These are phyloP conservation scores for Euclidia mi DNA, from an alignment of 2,888 invertebrate genomes.

Conservation along the genomic window DNA sequence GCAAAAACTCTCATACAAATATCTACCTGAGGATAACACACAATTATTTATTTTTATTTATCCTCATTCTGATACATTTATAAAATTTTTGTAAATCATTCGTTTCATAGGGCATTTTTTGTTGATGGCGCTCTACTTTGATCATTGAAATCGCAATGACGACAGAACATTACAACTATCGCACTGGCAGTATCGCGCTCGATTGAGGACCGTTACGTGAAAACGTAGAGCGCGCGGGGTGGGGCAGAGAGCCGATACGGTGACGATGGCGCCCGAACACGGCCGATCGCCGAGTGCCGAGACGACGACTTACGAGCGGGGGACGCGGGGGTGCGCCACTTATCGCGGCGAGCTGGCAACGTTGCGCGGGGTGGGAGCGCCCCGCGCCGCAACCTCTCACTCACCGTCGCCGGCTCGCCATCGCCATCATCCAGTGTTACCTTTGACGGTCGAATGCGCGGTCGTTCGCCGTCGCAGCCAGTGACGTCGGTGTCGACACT, in stretches of 20 bases:
- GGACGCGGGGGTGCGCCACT: conserved; percentile 89
- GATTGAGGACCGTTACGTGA: conserved; percentile 90
- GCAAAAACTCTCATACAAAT: conserved; percentile 77
- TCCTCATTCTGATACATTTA: conserved; percentile 12
- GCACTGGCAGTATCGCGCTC: conserved; percentile 87
- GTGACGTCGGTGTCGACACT: conserved; percentile 88
- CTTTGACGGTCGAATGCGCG: conserved; percentile 90
- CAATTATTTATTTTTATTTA: conserved; percentile 51
- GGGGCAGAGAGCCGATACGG: conserved; percentile 82
- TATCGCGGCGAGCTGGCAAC: conserved; percentile 89
- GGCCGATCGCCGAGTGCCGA: conserved; percentile 85
- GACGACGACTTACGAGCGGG: conserved; percentile 85
- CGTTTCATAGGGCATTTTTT: conserved; percentile 25
- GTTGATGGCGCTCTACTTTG: conserved; percentile 63
- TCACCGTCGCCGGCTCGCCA: conserved; percentile 90
- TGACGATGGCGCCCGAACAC: conserved; percentile 86
- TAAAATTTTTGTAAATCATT: conserved; percentile 8
- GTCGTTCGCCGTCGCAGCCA: conserved; percentile 87
- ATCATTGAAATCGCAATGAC: conserved; percentile 73
- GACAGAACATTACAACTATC: conserved; percentile 79
- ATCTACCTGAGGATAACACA: conserved; percentile 69
- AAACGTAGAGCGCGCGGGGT: conserved; percentile 86
- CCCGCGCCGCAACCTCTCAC: conserved; percentile 90
- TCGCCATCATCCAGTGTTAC: conserved; percentile 90
- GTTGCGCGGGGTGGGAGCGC: conserved; percentile 88